Conservation (phyloP, 2,888 invertebrate genomes). For the Leptinotarsa peninsularis region DNA sequence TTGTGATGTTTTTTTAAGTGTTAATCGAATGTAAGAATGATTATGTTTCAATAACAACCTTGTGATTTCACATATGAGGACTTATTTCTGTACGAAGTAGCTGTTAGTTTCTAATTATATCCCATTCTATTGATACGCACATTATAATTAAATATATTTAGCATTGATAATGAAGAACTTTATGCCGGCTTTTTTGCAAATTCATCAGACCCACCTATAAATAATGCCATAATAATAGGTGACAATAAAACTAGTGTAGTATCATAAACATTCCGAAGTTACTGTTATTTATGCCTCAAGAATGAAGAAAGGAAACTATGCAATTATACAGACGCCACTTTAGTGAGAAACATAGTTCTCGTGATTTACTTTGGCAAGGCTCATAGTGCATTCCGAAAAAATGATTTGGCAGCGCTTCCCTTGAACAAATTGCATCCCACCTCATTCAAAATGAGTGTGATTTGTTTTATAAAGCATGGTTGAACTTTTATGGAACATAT, state of each 20-base stretch:
- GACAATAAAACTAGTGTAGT: constrained; percentile 5
- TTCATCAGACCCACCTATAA: constrained; percentile 12
- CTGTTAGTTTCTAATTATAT: constrained; percentile 15
- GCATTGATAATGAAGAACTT: constrained; percentile 21
- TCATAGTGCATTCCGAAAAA: neutral
- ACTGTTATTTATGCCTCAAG: neutral
- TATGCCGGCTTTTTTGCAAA: constrained; percentile 15
- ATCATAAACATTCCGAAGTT: neutral
- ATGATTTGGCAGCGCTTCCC: too few relatives aligned
- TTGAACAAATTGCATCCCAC: too few relatives aligned
- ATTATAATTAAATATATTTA: constrained; percentile 23
- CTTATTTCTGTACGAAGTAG: constrained; percentile 15
- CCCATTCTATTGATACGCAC: constrained; percentile 19
- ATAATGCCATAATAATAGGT: constrained; percentile 16
- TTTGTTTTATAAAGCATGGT: too few relatives aligned
- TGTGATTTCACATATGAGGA: constrained; percentile 8
- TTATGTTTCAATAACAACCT: constrained; percentile 12
- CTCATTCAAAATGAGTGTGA: too few relatives aligned
- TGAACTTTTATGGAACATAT: too few relatives aligned
- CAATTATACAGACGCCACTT: constrained; percentile 4
- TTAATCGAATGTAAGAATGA: neutral
- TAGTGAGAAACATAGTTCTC: neutral
- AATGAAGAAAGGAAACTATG: neutral
- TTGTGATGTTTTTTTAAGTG: too few relatives aligned
- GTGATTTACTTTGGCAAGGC: neutral